Percentiles rank a stretch among this genome's conserved stretches.
Evolutionary conservation across 2,113 vertebrate species (phyloP).

Genomic region (Channa maculata): DNA sequence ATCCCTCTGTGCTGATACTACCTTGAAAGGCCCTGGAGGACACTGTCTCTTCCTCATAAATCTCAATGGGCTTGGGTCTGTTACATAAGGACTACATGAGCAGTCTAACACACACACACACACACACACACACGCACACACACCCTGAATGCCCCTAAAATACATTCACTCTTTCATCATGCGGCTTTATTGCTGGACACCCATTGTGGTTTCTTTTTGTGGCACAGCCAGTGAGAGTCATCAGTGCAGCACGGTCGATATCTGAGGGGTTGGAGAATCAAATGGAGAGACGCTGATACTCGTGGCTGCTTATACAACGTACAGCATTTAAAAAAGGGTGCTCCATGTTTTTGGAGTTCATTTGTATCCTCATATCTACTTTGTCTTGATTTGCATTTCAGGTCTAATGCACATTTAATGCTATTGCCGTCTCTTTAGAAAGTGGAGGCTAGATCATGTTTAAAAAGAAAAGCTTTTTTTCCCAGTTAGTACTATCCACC

Average conservation of each 20-base stretch:
- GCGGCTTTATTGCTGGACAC: conserved; percentile 24
- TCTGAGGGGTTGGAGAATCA: conserved; percentile 6
- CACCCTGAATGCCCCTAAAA: conserved; percentile 17
- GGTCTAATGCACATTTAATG: background rate
- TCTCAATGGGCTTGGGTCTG: conserved; percentile 13
- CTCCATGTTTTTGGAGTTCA: background rate
- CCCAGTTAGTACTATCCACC: background rate
- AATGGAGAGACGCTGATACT: conserved; percentile 14
- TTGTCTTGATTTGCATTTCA: background rate
- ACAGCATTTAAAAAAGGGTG: conserved; percentile 1
- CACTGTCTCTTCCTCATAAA: conserved; percentile 16
- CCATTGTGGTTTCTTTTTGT: conserved; percentile 36
- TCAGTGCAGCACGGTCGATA: conserved; percentile 19
- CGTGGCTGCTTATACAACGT: conserved; percentile 24
- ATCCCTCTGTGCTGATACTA: conserved; percentile 27
- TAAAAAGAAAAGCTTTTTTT: background rate
- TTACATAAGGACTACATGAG: conserved; percentile 50
- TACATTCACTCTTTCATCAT: conserved; percentile 21
- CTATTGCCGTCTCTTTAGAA: background rate
- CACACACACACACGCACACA: conserved; percentile 2
- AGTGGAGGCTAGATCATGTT: no score
- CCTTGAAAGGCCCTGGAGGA: conserved; percentile 62
- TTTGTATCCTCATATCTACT: background rate
- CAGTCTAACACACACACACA: conserved; percentile 1
- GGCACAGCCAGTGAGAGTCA: conserved; percentile 18